Evolutionary conservation across 2,113 vertebrate genomes (phyloP), one percentile per base, ranked within the genome.

Genomic region (Myotis yumanensis): DNA sequence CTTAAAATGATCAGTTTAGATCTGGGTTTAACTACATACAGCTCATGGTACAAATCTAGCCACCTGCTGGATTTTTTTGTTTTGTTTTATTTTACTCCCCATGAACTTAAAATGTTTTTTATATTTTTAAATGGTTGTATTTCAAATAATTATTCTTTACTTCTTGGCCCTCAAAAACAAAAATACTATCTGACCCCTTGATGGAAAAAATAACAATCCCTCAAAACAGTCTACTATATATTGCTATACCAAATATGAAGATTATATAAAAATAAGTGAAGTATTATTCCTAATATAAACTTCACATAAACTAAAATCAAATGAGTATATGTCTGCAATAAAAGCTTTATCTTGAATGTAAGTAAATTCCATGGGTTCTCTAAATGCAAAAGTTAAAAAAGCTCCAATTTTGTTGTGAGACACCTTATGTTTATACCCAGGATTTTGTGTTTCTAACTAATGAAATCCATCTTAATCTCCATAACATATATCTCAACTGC

Each of bases 181-280:
- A 83, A 88, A 71, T 18, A 79, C 1, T 37, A 57, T 16, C 20
- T 71, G 59, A 46, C 18, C 4, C 23, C 7, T 46, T 25, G 43
- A 48, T 43, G 4, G 6, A 62, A 37, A 76, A 54, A 77, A 90
- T 4, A 83, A 48, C 48, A 91, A 76, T 0, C 17, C 16, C 48
- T 81, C 28, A 51, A 79, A 91, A 68, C 20, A n/a, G 43, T 77
- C 14, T 82, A 9, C 23, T 57, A 20, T 28, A 43, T 82, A 76
- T 32, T 89, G 28, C 23, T 88, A 12, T 51, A 87, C 8, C 23
- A 92, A 92, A 83, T 11, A 81, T 87, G 54, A 48, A 75, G 57
- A 86, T 32, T 32, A 84, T n/a, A 94, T 62, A 95, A 92, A 72
- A 48, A 71, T 72, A 75, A 7, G n/a, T 80, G 5, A 86, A 83